Evolutionary conservation across 53 echinoderm and acorn worm genomes (phyloP).

Genomic region (Pentamera pediparva): DNA sequence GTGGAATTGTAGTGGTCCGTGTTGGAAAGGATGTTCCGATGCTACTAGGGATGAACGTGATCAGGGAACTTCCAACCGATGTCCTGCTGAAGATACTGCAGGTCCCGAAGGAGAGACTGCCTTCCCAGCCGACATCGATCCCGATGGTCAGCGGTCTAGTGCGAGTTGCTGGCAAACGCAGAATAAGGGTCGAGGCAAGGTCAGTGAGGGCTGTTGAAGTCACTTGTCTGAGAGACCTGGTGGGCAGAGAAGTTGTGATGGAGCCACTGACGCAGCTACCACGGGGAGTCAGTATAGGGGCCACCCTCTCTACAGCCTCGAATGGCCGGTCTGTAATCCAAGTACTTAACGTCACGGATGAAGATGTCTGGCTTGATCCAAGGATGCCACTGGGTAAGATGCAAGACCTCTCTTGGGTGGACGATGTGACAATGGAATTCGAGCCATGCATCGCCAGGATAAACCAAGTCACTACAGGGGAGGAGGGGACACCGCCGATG

Average conservation of each 20-base stretch:
- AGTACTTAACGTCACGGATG: slow-evolving; percentile 16
- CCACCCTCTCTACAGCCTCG: not conserved
- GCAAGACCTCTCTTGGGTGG: not conserved
- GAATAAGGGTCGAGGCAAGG: not conserved
- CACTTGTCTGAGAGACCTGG: not conserved
- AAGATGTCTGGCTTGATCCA: not conserved
- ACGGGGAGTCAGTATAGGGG: not conserved
- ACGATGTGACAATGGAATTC: no score
- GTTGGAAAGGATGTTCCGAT: not conserved
- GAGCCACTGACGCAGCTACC: not conserved
- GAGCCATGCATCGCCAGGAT: no score
- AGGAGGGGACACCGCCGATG: no score
- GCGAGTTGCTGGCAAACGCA: not conserved
- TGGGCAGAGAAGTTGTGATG: not conserved
- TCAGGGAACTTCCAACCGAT: not conserved
- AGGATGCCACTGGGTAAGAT: slow-evolving; percentile 19
- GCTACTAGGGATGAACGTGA: slow-evolving; percentile 23
- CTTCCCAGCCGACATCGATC: no score
- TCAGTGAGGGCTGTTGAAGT: not conserved
- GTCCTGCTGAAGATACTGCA: not conserved
- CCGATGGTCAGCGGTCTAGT: not conserved
- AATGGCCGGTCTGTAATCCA: not conserved
- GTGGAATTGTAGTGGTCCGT: slow-evolving; percentile 5
- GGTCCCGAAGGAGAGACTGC: not conserved
- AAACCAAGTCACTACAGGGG: no score